Evolutionary conservation across 2,113 vertebrate species (phyloP), one percentile per base, ranked within the genome.

Genomic region (Trematocara zebra): DNA sequence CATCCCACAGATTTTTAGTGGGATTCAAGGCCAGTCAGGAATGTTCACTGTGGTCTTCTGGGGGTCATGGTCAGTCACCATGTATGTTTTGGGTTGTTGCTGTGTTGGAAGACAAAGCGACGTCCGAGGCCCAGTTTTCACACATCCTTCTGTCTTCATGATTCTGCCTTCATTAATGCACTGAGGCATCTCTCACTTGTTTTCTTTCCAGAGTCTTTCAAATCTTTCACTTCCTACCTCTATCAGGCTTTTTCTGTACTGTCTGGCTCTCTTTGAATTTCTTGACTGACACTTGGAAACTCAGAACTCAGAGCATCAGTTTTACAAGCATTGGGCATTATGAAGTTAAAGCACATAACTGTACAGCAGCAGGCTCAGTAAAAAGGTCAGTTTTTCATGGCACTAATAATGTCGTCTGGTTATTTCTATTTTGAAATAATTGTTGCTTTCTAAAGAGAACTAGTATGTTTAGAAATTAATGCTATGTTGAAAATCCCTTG

Each of bases 251-350:
- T 37, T 67, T 67, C 33, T 40, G 0, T 37, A 1, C 18, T 20
- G 10, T 20, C 18, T 67, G 33, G 0, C 61, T 67, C 33, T 14
- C 18, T 67, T 40, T 67, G 35, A 40, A 67, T 67, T 67, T 67
- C 35, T 40, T 67, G 33, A 67, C 61, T 67, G 11, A 67, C 61
- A 67, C 61, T 67, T 3, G 18, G 61, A 67, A 33, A 33, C 57
- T 61, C 56, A 59, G 56, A 33, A 35, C 33, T 64, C 61, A 37
- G 61, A 67, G 61, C 61, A 20, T 67, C 33, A 40, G 35, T 40
- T 67, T 67, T 67, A 40, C 18, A 0, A 61, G 18, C 18, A 37
- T 0, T 0, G 59, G 10, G 6, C 0, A 37, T 37, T 8, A 64
- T 64, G 10, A 37, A 37, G 10, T 37, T 64, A 64, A 64, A 64